These are phyloP conservation scores for Drosophila watanabei DNA, from an alignment of 1,140 invertebrate genomes.

Conservation along the genomic window DNA sequence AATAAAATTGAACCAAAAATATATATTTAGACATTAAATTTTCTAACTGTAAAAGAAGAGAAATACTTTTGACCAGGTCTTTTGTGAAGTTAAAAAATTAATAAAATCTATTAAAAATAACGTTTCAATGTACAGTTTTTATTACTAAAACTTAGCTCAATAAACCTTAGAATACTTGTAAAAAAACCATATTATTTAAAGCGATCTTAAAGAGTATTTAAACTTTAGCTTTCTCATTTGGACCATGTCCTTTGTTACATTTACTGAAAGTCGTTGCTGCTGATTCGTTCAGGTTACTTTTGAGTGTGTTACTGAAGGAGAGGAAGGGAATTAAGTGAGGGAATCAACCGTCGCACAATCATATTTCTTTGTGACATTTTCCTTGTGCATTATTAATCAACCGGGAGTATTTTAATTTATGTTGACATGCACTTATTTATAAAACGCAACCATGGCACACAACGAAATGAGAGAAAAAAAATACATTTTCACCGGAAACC, in stretches of 20 bases:
- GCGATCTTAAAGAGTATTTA: conserved; percentile 20
- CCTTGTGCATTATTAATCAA: conserved; percentile 79
- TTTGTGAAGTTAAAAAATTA: too few species aligned
- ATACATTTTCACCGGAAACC: conserved; percentile 30
- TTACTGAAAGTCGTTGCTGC: conserved; percentile 16
- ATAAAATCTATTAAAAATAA: too few species aligned
- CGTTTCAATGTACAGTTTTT: too few species aligned
- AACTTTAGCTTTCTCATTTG: neutral
- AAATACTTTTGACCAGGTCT: too few species aligned
- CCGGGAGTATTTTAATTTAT: conserved; percentile 78
- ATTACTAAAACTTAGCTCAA: neutral
- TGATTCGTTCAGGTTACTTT: conserved; percentile 20
- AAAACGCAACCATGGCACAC: conserved; percentile 44
- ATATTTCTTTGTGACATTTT: conserved; percentile 79
- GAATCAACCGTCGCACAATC: conserved; percentile 34
- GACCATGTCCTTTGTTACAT: conserved; percentile 17
- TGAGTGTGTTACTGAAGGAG: conserved; percentile 13
- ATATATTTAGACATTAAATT: too few species aligned
- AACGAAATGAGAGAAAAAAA: conserved; percentile 34
- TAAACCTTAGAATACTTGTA: neutral
- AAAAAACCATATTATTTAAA: neutral
- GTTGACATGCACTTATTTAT: conserved; percentile 79
- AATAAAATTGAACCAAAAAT: too few species aligned
- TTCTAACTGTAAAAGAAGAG: too few species aligned
- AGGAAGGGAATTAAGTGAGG: conserved; percentile 24